Evolutionary conservation across 2,888 invertebrate genomes (phyloP).

Genomic region (Lasioglossum oenotherae): DNA sequence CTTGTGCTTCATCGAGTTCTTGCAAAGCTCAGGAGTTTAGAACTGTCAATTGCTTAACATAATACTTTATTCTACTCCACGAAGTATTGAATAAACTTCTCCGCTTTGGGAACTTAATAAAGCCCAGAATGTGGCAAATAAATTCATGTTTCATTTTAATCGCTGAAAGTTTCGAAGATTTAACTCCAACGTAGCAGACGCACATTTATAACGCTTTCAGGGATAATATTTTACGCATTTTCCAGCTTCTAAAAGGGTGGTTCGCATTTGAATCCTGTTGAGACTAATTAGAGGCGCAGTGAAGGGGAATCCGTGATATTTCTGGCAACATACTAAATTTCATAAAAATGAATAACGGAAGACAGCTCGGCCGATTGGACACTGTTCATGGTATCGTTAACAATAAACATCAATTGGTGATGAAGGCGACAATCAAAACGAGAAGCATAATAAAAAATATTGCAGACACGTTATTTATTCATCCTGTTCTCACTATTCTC

Average conservation of each 20-base stretch:
- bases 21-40: neutral
- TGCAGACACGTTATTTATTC: conserved; percentile 34
- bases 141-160: neutral
- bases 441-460: conserved; percentile 3
- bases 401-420: neutral
- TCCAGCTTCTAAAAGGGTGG: neutral
- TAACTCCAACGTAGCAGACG: neutral
- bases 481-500: neutral
- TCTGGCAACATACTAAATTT: neutral
- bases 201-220: neutral
- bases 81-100: neutral
- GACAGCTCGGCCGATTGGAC: neutral
- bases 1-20: neutral
- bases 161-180: neutral
- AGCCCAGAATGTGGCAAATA: neutral
- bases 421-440: neutral
- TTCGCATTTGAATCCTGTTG: neutral
- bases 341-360: neutral
- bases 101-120: neutral
- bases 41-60: neutral
- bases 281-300: neutral
- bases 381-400: neutral
- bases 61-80: neutral
- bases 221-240: neutral
- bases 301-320: neutral